These are phyloP conservation scores for Oxygymnocypris stewartii DNA, from an alignment of 2,113 vertebrate genomes.

Conservation along the genomic window DNA sequence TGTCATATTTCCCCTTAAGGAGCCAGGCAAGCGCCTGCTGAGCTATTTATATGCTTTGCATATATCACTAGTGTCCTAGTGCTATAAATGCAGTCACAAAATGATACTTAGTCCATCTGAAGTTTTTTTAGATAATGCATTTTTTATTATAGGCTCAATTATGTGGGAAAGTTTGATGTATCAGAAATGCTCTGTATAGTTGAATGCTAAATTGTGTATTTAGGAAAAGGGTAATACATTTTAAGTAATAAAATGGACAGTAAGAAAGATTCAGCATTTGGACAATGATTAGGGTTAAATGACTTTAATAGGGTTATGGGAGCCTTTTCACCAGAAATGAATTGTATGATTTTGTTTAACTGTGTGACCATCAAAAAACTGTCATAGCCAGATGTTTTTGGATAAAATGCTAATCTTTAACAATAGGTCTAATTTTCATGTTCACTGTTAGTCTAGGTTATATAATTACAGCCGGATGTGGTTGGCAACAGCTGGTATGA, in stretches of 20 bases:
- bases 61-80: constrained; percentile 38
- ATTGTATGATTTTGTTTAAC: constrained; percentile 30
- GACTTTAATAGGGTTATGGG: neutral
- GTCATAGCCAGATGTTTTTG: constrained; percentile 6
- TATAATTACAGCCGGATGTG: neutral
- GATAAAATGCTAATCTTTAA: neutral
- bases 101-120: constrained; percentile 26
- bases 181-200: neutral
- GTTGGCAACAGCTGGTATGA: neutral
- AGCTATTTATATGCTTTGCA: constrained; percentile 47
- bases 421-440: neutral
- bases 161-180: neutral
- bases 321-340: constrained; percentile 5
- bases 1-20: constrained; percentile 24
- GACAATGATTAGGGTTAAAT: constrained; percentile 38
- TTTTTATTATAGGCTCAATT: constrained; percentile 19
- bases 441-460: neutral
- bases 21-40: constrained; percentile 27
- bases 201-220: neutral
- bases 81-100: constrained; percentile 16
- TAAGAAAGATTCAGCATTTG: constrained; percentile 16
- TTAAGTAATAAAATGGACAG: constrained; percentile 29
- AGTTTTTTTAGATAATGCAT: constrained; percentile 6
- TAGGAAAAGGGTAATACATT: constrained; percentile 22
- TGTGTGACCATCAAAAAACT: constrained; percentile 6